phyloP scores from a whole-genome alignment of 1,140 invertebrate genomes.

The Atta texana region DNA sequence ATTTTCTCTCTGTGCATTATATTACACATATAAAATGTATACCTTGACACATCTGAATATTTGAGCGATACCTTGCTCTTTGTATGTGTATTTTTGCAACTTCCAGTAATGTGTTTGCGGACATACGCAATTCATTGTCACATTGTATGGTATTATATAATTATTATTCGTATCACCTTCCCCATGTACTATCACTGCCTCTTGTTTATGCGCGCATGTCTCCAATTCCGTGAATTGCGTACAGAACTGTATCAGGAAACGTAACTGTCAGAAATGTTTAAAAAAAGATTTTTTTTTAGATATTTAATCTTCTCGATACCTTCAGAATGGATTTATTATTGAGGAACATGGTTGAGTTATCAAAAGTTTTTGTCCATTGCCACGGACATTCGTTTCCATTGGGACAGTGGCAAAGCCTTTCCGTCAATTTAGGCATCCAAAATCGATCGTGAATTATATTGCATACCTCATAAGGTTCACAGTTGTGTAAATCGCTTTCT shows the following conservation, averaged over 20 bases:
- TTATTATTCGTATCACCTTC: slow-evolving; percentile 73
- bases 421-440: slow-evolving; percentile 85
- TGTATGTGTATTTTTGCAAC: slow-evolving; percentile 78
- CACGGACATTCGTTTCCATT: slow-evolving; percentile 86
- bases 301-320: slow-evolving; percentile 77
- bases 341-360: slow-evolving; percentile 83
- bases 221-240: slow-evolving; percentile 66
- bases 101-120: slow-evolving; percentile 80
- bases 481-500: slow-evolving; percentile 86
- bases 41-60: slow-evolving; percentile 83
- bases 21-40: slow-evolving; percentile 26
- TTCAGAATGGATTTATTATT: slow-evolving; percentile 87
- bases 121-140: slow-evolving; percentile 78
- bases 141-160: slow-evolving; percentile 75
- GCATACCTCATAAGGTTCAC: slow-evolving; percentile 84
- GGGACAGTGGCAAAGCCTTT: slow-evolving; percentile 87
- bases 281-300: slow-evolving; percentile 35
- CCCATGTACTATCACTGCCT: slow-evolving; percentile 76
- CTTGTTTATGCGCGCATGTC: slow-evolving; percentile 74
- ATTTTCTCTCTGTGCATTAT: slow-evolving; percentile 1
- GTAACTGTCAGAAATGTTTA: slow-evolving; percentile 55
- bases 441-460: slow-evolving; percentile 87
- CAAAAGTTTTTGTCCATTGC: slow-evolving; percentile 79
- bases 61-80: slow-evolving; percentile 76
- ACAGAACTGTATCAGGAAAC: slow-evolving; percentile 78